A percentile compares a stretch with the other conserved stretches of the same genome.
phyloP scores from a whole-genome alignment of 2,797 vertebrate genomes.

The Chaenodraco wilsoni region DNA sequence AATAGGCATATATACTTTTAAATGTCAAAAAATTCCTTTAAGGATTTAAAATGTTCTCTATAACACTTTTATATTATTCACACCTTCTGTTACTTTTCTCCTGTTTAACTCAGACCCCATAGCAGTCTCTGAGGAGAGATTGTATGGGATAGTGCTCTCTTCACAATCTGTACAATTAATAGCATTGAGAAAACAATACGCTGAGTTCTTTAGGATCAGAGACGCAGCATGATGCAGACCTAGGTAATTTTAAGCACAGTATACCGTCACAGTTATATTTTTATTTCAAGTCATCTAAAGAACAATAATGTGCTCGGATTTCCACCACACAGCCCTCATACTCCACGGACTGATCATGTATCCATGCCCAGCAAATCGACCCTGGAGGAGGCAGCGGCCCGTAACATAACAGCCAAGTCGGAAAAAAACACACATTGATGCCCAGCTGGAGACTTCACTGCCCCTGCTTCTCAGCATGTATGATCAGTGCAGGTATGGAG shows the following conservation, averaged over 20 bases:
- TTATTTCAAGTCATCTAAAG: background rate
- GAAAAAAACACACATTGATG: conserved; percentile 49
- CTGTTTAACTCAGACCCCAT: background rate
- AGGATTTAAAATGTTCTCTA: too few species aligned
- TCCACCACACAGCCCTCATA: conserved; percentile 11
- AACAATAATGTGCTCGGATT: background rate
- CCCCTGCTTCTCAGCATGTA: conserved; percentile 50
- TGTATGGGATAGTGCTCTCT: too few species aligned
- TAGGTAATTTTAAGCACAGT: background rate
- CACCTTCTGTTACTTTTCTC: background rate
- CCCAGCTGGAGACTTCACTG: conserved; percentile 59
- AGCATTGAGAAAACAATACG: too few species aligned
- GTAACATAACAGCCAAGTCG: conserved; percentile 36
- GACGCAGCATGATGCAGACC: background rate
- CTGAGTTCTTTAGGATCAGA: background rate
- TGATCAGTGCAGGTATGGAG: conserved; percentile 46
- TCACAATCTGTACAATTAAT: too few species aligned
- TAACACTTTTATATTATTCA: too few species aligned
- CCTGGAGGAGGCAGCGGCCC: conserved; percentile 44
- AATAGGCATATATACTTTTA: too few species aligned
- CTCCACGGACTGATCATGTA: conserved; percentile 35
- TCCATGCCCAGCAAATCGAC: conserved; percentile 31
- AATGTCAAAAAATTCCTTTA: too few species aligned
- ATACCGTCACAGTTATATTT: background rate
- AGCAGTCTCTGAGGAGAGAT: too few species aligned